phyloP scores from a whole-genome alignment of 1,140 invertebrate species.

The Yoshiicerus persimilis region DNA sequence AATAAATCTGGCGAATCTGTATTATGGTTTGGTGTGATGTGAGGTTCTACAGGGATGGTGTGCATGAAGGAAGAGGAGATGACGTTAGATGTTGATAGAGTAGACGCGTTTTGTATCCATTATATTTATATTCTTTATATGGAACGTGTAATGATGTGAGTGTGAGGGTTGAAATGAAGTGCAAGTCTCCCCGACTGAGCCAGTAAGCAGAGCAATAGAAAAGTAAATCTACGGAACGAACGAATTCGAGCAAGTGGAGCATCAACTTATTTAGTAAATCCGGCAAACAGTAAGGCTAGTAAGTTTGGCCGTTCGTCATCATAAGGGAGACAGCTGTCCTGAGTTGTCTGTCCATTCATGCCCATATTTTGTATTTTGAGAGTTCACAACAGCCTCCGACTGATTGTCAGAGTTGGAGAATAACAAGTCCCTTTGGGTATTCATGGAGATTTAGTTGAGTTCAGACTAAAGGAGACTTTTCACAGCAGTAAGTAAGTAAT shows the following conservation, averaged over 20 bases:
- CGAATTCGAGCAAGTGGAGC: not conserved
- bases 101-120: not conserved
- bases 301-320: conserved; percentile 28
- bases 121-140: not conserved
- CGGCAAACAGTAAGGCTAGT: not conserved
- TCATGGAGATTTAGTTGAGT: conserved; percentile 20
- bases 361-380: conserved; percentile 18
- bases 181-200: not conserved
- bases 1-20: not conserved
- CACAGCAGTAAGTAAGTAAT: conserved; percentile 10
- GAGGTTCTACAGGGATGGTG: not conserved
- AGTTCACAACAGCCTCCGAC: conserved; percentile 14
- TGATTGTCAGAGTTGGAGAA: conserved; percentile 10
- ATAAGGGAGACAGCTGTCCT: conserved; percentile 28
- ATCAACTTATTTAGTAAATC: conserved; percentile 23
- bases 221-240: not conserved
- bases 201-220: not conserved
- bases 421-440: conserved; percentile 12
- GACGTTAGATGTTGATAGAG: not conserved
- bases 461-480: not conserved
- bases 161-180: not conserved
- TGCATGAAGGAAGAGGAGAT: not conserved
- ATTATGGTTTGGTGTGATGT: not conserved
- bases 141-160: not conserved
- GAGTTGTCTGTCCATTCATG: conserved; percentile 17